A percentile compares a stretch with the other conserved stretches of the same genome.
Conservation (phyloP, 1,140 invertebrate genomes). For the Aradophagus sp. region DNA sequence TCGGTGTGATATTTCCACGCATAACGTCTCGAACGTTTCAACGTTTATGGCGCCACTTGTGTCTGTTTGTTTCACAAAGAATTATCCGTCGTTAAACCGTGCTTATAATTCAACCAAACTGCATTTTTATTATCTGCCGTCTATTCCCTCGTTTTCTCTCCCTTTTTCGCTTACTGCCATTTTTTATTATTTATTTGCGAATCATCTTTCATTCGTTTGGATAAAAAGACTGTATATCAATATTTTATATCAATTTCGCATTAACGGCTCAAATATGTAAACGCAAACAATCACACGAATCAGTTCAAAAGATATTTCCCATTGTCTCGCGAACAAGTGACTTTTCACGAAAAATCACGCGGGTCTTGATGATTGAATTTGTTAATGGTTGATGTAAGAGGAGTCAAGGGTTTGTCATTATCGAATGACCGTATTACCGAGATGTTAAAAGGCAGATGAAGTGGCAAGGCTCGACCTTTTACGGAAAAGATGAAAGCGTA, state of each 20-base stretch:
- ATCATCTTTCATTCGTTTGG: neutral
- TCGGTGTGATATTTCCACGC: slow-evolving; percentile 19
- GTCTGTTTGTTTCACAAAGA: slow-evolving; percentile 26
- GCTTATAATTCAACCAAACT: slow-evolving; percentile 31
- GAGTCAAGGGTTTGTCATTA: slow-evolving; percentile 21
- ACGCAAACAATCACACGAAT: no score
- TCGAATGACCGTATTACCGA: slow-evolving; percentile 33
- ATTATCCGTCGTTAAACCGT: slow-evolving; percentile 24
- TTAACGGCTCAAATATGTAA: no score
- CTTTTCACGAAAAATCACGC: slow-evolving; percentile 15
- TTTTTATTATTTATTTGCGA: neutral
- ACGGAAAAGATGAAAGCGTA: slow-evolving; percentile 45
- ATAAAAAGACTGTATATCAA: no score
- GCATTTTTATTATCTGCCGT: slow-evolving; percentile 23
- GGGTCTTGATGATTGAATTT: slow-evolving; percentile 19
- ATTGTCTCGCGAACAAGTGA: no score
- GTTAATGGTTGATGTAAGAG: slow-evolving; percentile 4
- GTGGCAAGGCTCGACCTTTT: slow-evolving; percentile 37
- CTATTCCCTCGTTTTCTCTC: neutral
- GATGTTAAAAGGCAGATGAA: slow-evolving; percentile 49
- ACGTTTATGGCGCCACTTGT: slow-evolving; percentile 33
- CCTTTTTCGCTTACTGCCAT: neutral
- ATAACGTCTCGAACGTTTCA: slow-evolving; percentile 22
- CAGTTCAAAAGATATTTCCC: no score
- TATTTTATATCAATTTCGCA: no score